These are phyloP conservation scores for Alouatta palliata DNA, from an alignment of 2,113 vertebrate genomes.

Conservation along the genomic window DNA sequence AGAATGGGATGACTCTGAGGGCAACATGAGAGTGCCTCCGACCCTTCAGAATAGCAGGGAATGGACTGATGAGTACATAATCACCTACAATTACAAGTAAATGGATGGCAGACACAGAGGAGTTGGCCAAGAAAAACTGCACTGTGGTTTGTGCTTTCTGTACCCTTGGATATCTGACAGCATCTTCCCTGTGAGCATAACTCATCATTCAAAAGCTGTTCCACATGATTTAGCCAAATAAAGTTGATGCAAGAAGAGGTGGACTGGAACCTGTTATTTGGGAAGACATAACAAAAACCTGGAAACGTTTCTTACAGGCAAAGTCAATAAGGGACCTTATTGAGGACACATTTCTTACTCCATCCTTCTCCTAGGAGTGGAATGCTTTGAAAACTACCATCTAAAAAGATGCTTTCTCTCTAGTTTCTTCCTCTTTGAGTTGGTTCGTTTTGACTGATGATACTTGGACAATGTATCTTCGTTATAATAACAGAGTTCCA, in stretches of 20 bases:
- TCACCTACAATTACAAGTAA: slow-evolving; percentile 7
- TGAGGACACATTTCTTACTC: not conserved
- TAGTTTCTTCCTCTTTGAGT: not conserved
- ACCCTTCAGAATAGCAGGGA: not conserved
- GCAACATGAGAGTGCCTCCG: not conserved
- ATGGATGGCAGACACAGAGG: not conserved
- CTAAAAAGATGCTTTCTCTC: not conserved
- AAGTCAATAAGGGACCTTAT: not conserved
- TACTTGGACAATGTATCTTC: too few species aligned
- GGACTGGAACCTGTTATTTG: not conserved
- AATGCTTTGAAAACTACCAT: not conserved
- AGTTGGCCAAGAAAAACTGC: not conserved
- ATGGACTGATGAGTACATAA: not conserved
- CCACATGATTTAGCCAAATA: not conserved
- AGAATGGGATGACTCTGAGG: not conserved
- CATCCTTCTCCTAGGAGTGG: not conserved
- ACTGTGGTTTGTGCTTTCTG: not conserved
- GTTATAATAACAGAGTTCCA: not conserved
- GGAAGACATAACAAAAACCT: not conserved
- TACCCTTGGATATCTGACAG: slow-evolving; percentile 26
- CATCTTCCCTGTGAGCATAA: not conserved
- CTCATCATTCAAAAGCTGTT: slow-evolving; percentile 7
- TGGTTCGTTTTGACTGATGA: not conserved
- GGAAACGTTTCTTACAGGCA: not conserved
- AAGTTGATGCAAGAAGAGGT: not conserved